Conservation (phyloP, 2,113 vertebrate genomes). For the Crotalus viridis region DNA sequence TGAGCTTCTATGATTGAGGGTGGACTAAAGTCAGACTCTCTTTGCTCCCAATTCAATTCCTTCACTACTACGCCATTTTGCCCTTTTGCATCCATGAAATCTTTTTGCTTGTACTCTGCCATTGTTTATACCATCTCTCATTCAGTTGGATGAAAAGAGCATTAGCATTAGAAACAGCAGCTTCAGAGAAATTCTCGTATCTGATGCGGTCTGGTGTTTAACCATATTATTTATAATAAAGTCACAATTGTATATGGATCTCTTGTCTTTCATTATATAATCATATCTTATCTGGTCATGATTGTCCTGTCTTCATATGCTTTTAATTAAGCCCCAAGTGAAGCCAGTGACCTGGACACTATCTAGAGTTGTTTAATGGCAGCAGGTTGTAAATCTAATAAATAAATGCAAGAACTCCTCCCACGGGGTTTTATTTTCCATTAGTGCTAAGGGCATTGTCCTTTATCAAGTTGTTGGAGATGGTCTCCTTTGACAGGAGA, state of each 20-base stretch:
- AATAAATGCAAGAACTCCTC: neutral
- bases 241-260: neutral
- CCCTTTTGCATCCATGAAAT: neutral
- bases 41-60: neutral
- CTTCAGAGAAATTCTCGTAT: neutral
- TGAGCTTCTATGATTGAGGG: neutral
- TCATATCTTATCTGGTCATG: neutral
- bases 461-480: neutral
- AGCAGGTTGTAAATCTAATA: neutral
- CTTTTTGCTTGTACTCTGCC: neutral
- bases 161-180: neutral
- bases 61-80: neutral
- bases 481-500: neutral
- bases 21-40: neutral
- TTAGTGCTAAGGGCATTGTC: neutral
- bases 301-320: neutral
- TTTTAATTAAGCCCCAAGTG: neutral
- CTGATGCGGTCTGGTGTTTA: neutral
- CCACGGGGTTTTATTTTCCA: neutral
- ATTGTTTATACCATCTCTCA: neutral
- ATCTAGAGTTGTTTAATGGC: neutral
- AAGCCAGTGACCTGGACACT: neutral
- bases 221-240: neutral
- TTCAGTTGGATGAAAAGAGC: neutral
- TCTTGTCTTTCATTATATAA: neutral